Conservation (phyloP, 2,888 invertebrate species). For the Dioctria rufipes region DNA sequence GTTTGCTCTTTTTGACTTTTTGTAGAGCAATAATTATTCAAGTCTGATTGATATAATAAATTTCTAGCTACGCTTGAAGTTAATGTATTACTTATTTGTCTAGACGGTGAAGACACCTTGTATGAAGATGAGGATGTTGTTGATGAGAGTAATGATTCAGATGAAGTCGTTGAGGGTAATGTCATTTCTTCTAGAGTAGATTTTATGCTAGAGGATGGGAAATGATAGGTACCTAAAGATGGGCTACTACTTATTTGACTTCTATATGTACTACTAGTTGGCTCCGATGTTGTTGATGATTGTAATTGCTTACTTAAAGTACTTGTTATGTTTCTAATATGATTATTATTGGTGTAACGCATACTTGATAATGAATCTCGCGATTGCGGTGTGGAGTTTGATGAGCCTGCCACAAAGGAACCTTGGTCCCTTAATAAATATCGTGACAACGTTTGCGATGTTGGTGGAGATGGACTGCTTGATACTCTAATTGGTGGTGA, state of each 20-base stretch:
- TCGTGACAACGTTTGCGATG: conserved; percentile 70
- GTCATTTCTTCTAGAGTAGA: conserved; percentile 58
- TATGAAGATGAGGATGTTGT: conserved; percentile 59
- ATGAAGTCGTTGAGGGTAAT: conserved; percentile 56
- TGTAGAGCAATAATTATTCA: conserved; percentile 65
- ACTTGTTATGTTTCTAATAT: conserved; percentile 53
- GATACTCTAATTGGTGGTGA: conserved; percentile 65
- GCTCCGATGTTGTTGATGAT: conserved; percentile 55
- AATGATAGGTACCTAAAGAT: conserved; percentile 61
- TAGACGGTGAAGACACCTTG: conserved; percentile 66
- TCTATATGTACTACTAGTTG: conserved; percentile 56
- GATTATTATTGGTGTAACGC: conserved; percentile 56
- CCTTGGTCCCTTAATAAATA: conserved; percentile 69
- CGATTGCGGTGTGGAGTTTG: conserved; percentile 63
- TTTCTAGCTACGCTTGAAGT: conserved; percentile 63
- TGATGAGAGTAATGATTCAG: conserved; percentile 54
- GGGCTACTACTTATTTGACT: conserved; percentile 61
- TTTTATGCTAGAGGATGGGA: conserved; percentile 59
- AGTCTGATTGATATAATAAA: conserved; percentile 64
- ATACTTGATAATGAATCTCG: conserved; percentile 57
- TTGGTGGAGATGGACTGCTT: conserved; percentile 70
- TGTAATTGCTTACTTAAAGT: conserved; percentile 58
- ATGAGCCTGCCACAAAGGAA: conserved; percentile 68
- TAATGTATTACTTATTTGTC: conserved; percentile 64
- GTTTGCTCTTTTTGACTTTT: conserved; percentile 63